Base-by-base conservation (phyloP, 2,797 vertebrate genomes). In the Lagorchestes hirsutus region DNA sequence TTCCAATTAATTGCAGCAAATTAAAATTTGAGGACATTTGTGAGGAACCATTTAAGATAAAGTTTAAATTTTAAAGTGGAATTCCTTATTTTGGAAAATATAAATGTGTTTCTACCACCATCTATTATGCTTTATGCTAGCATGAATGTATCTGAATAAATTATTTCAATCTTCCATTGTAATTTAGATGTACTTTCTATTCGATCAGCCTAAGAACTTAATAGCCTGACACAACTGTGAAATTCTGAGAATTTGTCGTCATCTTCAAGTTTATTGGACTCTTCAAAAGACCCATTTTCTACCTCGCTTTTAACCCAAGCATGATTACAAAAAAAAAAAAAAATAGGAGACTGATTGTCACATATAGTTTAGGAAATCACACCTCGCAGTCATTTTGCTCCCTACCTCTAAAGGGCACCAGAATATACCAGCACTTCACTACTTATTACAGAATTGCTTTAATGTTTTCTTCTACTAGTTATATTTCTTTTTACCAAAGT, bases 1-100 rank as follows among this genome's bases (percentile, higher is more conserved):
- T 97, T 91, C 91, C 54, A 52, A 29, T 55, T 54, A 90, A 90
- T 90, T 96, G 10, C 50, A 54, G 27, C 94, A 87, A 95, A 95
- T 92, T 92, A 92, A 56, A 95, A 96, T 94, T 82, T 91, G 93
- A 93, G 94, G 96, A 22, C 55, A 55, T 95, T 95, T 95, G 10
- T 74, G 27, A 95, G 29, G 0, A 57, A 14, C 24, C 91, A 22
- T 92, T 54, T 95, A 96, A 97, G 94, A 95, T 91, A 96, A 28
- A 90, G 34, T 29, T 95, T 96, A 95, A 96, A 95, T 92, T 95
- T 91, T 94, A 94, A 92, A 92, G 22, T 92, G 22, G 9, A 40
- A 92, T 82, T 90, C 90, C 55, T 50, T 97, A 0, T 54, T 55
- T 62, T 58, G 28, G 95, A 95, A 94, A 92, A 56, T 13, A 24